Base-by-base conservation (phyloP, 1,140 invertebrate genomes). In the Scaptomyza graminum region DNA sequence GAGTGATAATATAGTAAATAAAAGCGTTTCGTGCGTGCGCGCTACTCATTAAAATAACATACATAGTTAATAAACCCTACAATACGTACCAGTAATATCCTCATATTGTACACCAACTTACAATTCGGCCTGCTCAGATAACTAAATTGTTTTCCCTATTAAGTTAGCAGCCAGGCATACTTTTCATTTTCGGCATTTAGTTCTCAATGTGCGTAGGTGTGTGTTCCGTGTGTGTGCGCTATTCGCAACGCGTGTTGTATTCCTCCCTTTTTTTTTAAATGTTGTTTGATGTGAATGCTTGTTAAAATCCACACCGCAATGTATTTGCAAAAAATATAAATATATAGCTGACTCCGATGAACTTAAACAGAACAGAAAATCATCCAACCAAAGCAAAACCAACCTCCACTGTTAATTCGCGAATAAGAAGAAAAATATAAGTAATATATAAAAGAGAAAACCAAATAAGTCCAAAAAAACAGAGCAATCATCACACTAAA, bases 1-100 rank as follows among this genome's bases (percentile, higher is more conserved):
- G 31, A 31, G 37, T 65, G 37, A 68, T 73, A 62, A 69, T 67
- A 73, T 67, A 73, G 46, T 62, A 73, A 67, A 55, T 61, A 68
- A 62, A 44, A 62, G 44, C 65, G 65, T 57, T 57, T 69, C 70
- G 70, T 73, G 65, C 50, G 65, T 62, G 50, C 70, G 50, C 54
- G 62, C 39, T 66, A 64, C 22, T 31, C 15, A 41, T 28, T 51
- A 59, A 46, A 72, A 12, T 28, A 49, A 72, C 31, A 68, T 39
- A 22, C 13, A 60, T 34, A 52, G 39, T 49, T 51, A 56, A 57
- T 54, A 8, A 61, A 39, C 11, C 25, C 22, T 61, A 57, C 66
- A 67, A 47, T 59, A 59, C 3, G 43, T 59, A 57, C 46, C 25
- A 28, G 31, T 62, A 46, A 41, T 68, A 67, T 37, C 37, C 7